Base-by-base conservation (phyloP, 2,888 invertebrate species). In the Lathronympha strigana region DNA sequence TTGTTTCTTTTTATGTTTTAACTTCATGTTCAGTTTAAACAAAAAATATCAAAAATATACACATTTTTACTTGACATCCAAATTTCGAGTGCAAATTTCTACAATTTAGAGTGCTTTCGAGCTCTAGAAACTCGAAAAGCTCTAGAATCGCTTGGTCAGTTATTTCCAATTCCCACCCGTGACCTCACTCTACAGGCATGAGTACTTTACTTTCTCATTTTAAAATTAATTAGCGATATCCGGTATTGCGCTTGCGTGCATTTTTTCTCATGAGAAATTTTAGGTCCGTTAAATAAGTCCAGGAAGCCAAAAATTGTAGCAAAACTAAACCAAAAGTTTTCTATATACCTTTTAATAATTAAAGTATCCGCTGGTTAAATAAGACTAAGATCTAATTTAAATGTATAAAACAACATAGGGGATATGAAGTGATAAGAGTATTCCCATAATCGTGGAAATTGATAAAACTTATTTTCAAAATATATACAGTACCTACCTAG, bases 231-330 rank as follows among this genome's bases (percentile, higher is more conserved):
- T 45, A 62, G 45, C 17, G 28, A 19, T 31, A 45, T 57, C 57
- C 57, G 43, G 19, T 57, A 13, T 31, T 17, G 9, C 6, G 47
- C 25, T 49, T 28, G 9, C 8, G 19, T 55, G 36, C 6, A 4
- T 19, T 43, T 28, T 17, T 57, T 57, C 43, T 21, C 57, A 21
- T 57, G 57, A 43, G 57, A 43, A 47, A 55, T 55, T 28, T 25
- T 36, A 4, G 40, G 4, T n/a, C 6, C 15, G 4, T 17, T 38
- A 1, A 45, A 1, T 11, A n/a, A n/a, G n/a, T n/a, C n/a, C n/a
- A n/a, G n/a, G n/a, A n/a, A n/a, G n/a, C n/a, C n/a, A n/a, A n/a
- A n/a, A n/a, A n/a, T n/a, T n/a, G n/a, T n/a, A n/a, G n/a, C n/a
- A n/a, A n/a, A n/a, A n/a, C n/a, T n/a, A n/a, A n/a, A n/a, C n/a